Evolutionary conservation across 2,888 invertebrate genomes (phyloP).

Genomic region (Trachelus stipa): DNA sequence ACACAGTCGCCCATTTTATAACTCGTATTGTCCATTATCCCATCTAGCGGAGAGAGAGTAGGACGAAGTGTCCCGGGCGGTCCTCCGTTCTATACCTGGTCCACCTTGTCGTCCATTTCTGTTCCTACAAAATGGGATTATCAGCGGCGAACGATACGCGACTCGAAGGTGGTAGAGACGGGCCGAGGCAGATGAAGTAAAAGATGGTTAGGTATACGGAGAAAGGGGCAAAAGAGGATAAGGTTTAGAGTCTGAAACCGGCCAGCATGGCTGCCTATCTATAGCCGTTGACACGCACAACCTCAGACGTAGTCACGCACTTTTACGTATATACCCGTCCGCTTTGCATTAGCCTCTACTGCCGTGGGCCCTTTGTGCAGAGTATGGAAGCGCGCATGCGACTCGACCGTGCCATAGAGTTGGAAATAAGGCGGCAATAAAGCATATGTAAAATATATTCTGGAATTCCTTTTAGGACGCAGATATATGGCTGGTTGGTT

Average conservation of each 20-base stretch:
- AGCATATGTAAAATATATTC: constrained; percentile 68
- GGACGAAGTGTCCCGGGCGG: neutral
- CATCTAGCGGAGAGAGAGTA: neutral
- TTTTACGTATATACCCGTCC: neutral
- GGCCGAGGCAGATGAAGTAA: neutral
- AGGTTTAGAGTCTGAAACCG: neutral
- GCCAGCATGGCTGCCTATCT: neutral
- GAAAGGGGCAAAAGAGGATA: neutral
- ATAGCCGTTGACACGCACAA: constrained; percentile 4
- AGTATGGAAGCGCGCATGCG: constrained; percentile 6
- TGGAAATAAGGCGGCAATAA: constrained; percentile 66
- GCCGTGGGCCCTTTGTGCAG: neutral
- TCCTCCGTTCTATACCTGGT: neutral
- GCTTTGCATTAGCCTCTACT: neutral
- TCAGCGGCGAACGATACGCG: constrained; percentile 5
- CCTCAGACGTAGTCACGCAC: constrained; percentile 1
- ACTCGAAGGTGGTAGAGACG: neutral
- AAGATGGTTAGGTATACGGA: neutral
- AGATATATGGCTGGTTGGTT: constrained; percentile 61
- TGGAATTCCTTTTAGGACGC: constrained; percentile 67
- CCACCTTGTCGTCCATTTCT: neutral
- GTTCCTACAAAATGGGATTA: constrained; percentile 6
- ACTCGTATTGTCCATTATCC: neutral
- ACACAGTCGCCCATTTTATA: neutral
- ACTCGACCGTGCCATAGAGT: constrained; percentile 42